A percentile compares a stretch with the other conserved stretches of the same genome.
These are phyloP conservation scores for Bradysia coprophila DNA, from an alignment of 1,140 invertebrate species.

Conservation along the genomic window DNA sequence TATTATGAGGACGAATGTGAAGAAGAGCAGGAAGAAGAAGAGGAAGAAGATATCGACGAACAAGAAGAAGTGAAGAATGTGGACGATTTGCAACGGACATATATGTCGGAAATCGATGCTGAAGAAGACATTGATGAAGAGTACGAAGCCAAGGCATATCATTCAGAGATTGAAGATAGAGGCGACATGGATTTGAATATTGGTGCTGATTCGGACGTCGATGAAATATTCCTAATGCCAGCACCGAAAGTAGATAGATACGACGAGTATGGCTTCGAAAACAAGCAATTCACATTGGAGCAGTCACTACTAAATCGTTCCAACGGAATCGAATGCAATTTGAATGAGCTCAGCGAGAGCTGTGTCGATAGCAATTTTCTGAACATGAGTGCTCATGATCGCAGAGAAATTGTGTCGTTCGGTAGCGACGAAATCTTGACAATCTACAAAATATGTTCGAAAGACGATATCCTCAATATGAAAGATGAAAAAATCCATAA, in stretches of 20 bases:
- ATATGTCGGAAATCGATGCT: neutral
- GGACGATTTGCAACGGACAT: neutral
- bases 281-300: constrained; percentile 2
- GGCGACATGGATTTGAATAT: neutral
- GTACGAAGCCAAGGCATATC: neutral
- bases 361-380: neutral
- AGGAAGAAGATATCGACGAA: neutral
- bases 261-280: constrained; percentile 1
- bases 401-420: neutral
- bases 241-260: neutral
- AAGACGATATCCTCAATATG: neutral
- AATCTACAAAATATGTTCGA: constrained; percentile 4
- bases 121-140: neutral
- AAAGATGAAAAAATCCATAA: neutral
- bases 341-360: neutral
- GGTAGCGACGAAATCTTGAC: constrained; percentile 2
- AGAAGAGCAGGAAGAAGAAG: neutral
- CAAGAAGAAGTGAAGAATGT: neutral
- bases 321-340: neutral
- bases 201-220: constrained; percentile 1
- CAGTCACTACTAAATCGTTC: neutral
- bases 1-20: constrained; percentile 2
- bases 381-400: neutral
- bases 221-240: constrained; percentile 6
- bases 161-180: neutral